phyloP scores from a whole-genome alignment of 2,888 invertebrate genomes.

The Glyphotaelius pellucidus region DNA sequence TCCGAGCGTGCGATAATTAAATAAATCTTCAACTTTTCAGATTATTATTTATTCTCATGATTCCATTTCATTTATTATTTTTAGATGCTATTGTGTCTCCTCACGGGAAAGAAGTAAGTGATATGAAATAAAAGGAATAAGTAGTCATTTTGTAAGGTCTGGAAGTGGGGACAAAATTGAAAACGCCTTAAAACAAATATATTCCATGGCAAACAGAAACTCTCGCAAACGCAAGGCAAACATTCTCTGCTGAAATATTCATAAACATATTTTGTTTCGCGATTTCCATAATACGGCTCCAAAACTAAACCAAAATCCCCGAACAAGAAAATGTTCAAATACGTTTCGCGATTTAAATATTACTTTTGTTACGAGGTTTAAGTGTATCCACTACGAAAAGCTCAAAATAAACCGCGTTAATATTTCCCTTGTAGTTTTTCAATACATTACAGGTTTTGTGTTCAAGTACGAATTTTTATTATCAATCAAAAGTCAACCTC shows the following conservation, averaged over 20 bases:
- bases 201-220: constrained; percentile 47
- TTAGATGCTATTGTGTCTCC: not conserved
- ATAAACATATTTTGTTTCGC: constrained; percentile 46
- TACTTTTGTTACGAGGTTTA: not conserved
- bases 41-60: not conserved
- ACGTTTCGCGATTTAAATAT: constrained; percentile 12
- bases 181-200: constrained; percentile 43
- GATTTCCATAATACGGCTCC: constrained; percentile 39
- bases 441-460: not conserved
- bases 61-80: not conserved
- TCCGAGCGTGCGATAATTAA: not conserved
- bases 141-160: not conserved
- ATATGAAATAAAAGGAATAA: not conserved
- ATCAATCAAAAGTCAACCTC: constrained; percentile 13
- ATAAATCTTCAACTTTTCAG: not conserved
- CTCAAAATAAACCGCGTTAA: not conserved
- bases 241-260: constrained; percentile 39
- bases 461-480: not conserved
- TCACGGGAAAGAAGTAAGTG: not conserved
- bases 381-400: not conserved
- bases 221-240: constrained; percentile 46
- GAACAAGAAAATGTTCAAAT: constrained; percentile 19
- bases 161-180: constrained; percentile 8
- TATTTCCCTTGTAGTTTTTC: not conserved
- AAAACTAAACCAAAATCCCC: constrained; percentile 30